These are phyloP conservation scores for Myodes glareolus DNA, from an alignment of 2,113 vertebrate genomes.

Conservation along the genomic window DNA sequence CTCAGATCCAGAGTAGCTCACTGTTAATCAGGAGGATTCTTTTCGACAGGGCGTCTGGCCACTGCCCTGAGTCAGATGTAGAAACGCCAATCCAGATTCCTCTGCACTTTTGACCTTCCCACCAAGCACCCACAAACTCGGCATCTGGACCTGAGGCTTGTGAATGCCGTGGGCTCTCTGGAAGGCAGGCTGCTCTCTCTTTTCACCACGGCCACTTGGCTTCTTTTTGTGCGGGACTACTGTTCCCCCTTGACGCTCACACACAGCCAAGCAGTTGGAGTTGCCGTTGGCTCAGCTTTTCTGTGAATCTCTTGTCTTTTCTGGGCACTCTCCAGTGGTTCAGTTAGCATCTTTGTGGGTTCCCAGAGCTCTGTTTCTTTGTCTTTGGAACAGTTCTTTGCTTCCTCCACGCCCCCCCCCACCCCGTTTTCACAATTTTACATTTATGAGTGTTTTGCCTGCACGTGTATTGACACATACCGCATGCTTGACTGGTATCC, in stretches of 20 bases:
- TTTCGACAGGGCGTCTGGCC: background rate
- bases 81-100: background rate
- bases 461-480: background rate
- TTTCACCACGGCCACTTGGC: background rate
- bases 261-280: background rate
- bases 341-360: background rate
- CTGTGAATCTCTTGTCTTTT: background rate
- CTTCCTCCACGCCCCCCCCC: rapidly evolving
- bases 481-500: background rate
- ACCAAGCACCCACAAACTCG: background rate
- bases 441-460: background rate
- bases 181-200: background rate
- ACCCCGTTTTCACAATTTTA: background rate
- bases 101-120: background rate
- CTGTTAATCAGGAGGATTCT: background rate
- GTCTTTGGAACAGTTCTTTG: background rate
- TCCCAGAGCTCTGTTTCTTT: background rate
- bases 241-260: background rate
- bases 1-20: background rate
- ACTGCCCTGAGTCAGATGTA: background rate
- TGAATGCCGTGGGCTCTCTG: background rate
- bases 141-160: background rate
- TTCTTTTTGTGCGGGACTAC: background rate
- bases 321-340: background rate
- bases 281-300: background rate